Evolutionary conservation across 2,797 vertebrate species (phyloP).

Genomic region (Myiotriccus ornatus): DNA sequence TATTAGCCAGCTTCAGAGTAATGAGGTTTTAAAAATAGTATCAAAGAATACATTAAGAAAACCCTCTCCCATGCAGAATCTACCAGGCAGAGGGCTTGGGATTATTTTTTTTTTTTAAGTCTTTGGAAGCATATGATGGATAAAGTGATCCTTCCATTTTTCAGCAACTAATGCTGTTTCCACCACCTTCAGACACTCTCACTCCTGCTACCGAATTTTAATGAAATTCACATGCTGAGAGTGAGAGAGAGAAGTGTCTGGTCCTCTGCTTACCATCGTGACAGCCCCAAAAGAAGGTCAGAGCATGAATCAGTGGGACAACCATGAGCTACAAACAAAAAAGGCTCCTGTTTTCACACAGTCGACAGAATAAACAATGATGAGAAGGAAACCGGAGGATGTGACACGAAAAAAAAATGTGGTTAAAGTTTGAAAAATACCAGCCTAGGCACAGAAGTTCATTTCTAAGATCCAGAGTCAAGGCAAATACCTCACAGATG

Average conservation of each 20-base stretch:
- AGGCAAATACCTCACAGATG: slow-evolving; percentile 61
- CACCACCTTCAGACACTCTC: slow-evolving; percentile 63
- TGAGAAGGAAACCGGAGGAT: slow-evolving; percentile 62
- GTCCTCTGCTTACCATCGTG: not conserved
- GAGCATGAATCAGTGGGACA: slow-evolving; percentile 56
- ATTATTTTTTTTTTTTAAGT: not conserved
- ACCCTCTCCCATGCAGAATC: not conserved
- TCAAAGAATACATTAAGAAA: slow-evolving; percentile 18
- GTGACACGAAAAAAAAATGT: slow-evolving; percentile 36
- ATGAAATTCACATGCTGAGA: slow-evolving; percentile 36
- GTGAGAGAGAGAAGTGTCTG: slow-evolving; percentile 21
- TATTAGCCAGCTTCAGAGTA: slow-evolving; percentile 4
- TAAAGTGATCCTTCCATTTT: slow-evolving; percentile 42
- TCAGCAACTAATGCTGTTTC: slow-evolving; percentile 53
- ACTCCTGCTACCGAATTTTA: slow-evolving; percentile 26
- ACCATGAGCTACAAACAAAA: slow-evolving; percentile 34
- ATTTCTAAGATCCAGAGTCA: slow-evolving; percentile 48
- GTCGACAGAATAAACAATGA: slow-evolving; percentile 51
- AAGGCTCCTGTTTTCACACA: slow-evolving; percentile 60
- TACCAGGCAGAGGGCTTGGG: not conserved
- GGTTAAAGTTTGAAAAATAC: slow-evolving; percentile 65
- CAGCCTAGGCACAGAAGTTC: slow-evolving; percentile 59
- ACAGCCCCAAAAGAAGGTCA: slow-evolving; percentile 30
- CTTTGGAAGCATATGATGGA: slow-evolving; percentile 32
- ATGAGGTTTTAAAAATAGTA: not conserved